Conservation (phyloP, 2,888 invertebrate species). For the Protodeltote pygarga region DNA sequence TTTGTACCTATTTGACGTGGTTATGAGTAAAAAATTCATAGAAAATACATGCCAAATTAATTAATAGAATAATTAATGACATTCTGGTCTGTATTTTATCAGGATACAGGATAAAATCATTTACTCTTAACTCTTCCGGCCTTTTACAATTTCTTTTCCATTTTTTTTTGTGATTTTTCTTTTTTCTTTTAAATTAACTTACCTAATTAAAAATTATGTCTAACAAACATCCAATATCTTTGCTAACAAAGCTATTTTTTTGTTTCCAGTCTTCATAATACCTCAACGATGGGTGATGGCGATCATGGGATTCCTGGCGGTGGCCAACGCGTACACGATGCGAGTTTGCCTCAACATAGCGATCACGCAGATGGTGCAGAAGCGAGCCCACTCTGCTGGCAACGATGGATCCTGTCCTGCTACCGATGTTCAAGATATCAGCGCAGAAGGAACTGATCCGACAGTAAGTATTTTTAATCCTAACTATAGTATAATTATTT, state of each 20-base stretch:
- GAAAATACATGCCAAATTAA: too few relatives aligned
- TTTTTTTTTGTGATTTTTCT: too few relatives aligned
- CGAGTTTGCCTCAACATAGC: constrained; percentile 91
- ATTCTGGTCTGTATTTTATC: too few relatives aligned
- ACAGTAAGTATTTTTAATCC: constrained; percentile 60
- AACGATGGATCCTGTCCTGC: constrained; percentile 75
- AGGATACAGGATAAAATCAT: too few relatives aligned
- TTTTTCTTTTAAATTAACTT: too few relatives aligned
- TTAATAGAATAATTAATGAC: too few relatives aligned
- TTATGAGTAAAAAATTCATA: too few relatives aligned
- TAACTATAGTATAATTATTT: too few relatives aligned
- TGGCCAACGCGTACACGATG: constrained; percentile 92
- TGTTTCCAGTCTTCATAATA: constrained; percentile 86
- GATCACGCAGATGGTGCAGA: constrained; percentile 89
- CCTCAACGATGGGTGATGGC: constrained; percentile 91
- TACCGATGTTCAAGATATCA: constrained; percentile 55
- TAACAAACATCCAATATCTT: too few relatives aligned
- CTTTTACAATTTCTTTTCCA: too few relatives aligned
- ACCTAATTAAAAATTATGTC: not conserved
- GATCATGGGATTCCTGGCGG: constrained; percentile 91
- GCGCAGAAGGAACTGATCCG: constrained; percentile 48
- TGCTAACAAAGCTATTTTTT: constrained; percentile 6
- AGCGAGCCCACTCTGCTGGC: constrained; percentile 56
- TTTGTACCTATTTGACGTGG: too few relatives aligned
- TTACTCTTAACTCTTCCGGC: too few relatives aligned